A percentile compares a stretch with the other conserved stretches of the same genome.
Evolutionary conservation across 2,888 invertebrate genomes (phyloP).

Genomic region (Petrolisthes cinctipes): DNA sequence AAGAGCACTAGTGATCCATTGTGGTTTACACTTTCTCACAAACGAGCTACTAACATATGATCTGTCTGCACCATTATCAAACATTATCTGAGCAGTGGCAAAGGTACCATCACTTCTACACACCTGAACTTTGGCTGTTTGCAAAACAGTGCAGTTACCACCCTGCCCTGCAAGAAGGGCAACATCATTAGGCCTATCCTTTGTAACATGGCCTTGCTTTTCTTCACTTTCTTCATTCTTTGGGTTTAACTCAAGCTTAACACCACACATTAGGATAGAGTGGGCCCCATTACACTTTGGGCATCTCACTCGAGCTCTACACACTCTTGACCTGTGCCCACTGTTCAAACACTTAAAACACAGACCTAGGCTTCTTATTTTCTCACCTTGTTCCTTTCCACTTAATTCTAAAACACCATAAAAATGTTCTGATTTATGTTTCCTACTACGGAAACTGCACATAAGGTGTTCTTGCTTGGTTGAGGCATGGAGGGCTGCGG

Average conservation of each 20-base stretch:
- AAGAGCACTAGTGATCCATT: slow-evolving; percentile 24
- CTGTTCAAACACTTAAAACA: slow-evolving; percentile 33
- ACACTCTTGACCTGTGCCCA: slow-evolving; percentile 30
- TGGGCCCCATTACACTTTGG: slow-evolving; percentile 14
- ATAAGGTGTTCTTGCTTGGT: slow-evolving; percentile 19
- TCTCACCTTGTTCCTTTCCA: slow-evolving; percentile 31
- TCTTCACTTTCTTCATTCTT: slow-evolving; percentile 8
- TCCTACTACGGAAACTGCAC: slow-evolving; percentile 3
- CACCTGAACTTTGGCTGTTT: slow-evolving; percentile 26
- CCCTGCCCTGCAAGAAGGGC: slow-evolving; percentile 24
- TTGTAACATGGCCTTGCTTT: slow-evolving; percentile 3
- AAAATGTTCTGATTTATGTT: slow-evolving; percentile 32
- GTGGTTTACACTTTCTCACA: slow-evolving; percentile 17
- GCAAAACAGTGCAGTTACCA: slow-evolving; percentile 14
- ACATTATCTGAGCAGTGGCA: slow-evolving; percentile 8
- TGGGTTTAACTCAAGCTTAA: slow-evolving; percentile 18
- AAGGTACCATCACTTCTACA: slow-evolving; percentile 25
- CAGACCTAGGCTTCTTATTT: slow-evolving; percentile 31
- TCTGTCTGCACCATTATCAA: slow-evolving; percentile 32
- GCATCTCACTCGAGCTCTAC: slow-evolving; percentile 17
- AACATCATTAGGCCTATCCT: slow-evolving; percentile 18
- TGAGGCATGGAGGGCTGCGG: slow-evolving; percentile 23
- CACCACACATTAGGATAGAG: slow-evolving; percentile 17
- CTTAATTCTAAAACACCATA: slow-evolving; percentile 18
- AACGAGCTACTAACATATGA: slow-evolving; percentile 7